These are phyloP conservation scores for Thumatha senex DNA, from an alignment of 2,888 invertebrate genomes.

Conservation along the genomic window DNA sequence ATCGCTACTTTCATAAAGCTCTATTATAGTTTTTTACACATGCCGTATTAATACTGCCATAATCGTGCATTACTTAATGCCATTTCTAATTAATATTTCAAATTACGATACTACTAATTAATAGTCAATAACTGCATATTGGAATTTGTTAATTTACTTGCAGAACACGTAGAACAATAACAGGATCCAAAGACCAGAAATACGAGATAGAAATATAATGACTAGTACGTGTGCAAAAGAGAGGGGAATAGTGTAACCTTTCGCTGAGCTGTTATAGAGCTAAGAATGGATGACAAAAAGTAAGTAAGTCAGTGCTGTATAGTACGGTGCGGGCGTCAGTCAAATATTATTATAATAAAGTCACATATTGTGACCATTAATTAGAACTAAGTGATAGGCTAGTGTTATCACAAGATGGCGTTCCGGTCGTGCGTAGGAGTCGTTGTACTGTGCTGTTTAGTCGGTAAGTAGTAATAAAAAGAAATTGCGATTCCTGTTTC, in stretches of 20 bases:
- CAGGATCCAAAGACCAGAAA: constrained; percentile 62
- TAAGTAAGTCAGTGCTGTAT: constrained; percentile 74
- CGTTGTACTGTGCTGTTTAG: constrained; percentile 63
- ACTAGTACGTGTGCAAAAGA: constrained; percentile 50
- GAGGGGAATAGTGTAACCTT: constrained; percentile 63
- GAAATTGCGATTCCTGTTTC: not conserved
- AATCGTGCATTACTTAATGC: not conserved
- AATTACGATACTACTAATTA: not conserved
- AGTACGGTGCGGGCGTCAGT: constrained; percentile 70
- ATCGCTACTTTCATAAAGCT: no score
- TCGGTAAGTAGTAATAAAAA: constrained; percentile 57
- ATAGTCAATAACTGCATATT: constrained; percentile 40
- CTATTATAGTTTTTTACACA: no score
- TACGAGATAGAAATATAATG: constrained; percentile 47
- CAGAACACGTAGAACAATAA: constrained; percentile 75
- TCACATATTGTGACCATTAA: constrained; percentile 66
- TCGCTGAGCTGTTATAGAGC: constrained; percentile 65
- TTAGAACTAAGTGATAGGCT: constrained; percentile 53
- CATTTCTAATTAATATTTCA: constrained; percentile 1
- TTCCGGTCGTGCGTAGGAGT: constrained; percentile 60
- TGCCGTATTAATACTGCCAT: no score
- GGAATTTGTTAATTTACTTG: constrained; percentile 60
- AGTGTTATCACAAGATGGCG: constrained; percentile 72
- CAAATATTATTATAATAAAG: constrained; percentile 46
- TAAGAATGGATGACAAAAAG: constrained; percentile 75